phyloP scores from a whole-genome alignment of 2,113 vertebrate species.

The Orycteropus afer region DNA sequence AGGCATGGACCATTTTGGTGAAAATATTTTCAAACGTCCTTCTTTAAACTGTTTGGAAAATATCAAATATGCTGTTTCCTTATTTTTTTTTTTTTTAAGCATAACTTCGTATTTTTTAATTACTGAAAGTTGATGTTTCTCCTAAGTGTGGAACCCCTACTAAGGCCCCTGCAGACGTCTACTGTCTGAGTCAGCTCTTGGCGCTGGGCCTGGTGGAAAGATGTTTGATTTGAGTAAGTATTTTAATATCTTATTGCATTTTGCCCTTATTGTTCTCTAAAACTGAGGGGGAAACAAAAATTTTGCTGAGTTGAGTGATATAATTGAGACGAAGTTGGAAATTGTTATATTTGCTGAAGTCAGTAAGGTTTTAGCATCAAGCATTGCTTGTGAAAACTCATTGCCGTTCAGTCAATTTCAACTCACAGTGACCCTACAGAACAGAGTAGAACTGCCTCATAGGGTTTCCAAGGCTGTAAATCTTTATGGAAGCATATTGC shows the following conservation, averaged over 20 bases:
- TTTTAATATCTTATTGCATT: background rate
- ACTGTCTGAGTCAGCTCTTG: background rate
- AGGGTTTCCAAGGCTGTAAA: background rate
- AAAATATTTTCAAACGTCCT: background rate
- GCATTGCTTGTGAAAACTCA: background rate
- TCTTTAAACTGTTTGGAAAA: background rate
- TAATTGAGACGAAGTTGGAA: background rate
- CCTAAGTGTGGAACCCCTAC: background rate
- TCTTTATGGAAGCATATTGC: background rate
- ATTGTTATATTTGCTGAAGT: background rate
- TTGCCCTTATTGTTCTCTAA: background rate
- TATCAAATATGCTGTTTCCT: background rate
- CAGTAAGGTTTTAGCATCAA: background rate
- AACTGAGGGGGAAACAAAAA: background rate
- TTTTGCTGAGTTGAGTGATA: slow-evolving; percentile 44
- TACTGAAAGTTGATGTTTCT: background rate
- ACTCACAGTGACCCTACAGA: background rate
- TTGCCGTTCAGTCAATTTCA: background rate
- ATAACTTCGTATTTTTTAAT: background rate
- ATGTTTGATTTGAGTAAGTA: background rate
- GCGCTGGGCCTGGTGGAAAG: background rate
- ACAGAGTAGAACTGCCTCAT: background rate
- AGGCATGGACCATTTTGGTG: background rate
- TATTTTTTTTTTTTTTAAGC: background rate
- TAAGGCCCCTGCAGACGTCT: background rate